A percentile compares a stretch with the other conserved stretches of the same genome.
phyloP scores from a whole-genome alignment of 2,797 vertebrate species.

The Urocyon cinereoargenteus region DNA sequence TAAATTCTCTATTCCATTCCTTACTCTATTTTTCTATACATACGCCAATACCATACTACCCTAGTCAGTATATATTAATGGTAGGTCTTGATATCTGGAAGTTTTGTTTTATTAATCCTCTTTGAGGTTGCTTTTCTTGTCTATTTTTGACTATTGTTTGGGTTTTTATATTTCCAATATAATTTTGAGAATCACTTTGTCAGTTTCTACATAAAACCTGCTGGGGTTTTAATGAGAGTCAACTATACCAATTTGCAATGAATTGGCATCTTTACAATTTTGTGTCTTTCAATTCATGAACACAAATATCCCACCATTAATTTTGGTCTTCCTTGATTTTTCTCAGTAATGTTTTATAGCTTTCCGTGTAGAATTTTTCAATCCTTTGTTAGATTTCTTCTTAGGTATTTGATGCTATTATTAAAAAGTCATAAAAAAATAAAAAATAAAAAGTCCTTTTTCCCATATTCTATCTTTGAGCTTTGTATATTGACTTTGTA shows the following conservation, averaged over 20 bases:
- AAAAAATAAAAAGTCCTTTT: neutral
- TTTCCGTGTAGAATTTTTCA: neutral
- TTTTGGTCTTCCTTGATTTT: neutral
- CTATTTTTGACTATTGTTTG: neutral
- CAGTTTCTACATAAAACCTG: neutral
- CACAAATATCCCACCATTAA: neutral
- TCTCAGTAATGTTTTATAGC: neutral
- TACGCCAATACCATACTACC: neutral
- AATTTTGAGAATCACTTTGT: constrained; percentile 17
- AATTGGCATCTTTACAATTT: neutral
- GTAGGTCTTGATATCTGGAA: neutral
- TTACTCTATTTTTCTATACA: neutral
- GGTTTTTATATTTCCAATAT: neutral
- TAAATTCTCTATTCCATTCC: neutral
- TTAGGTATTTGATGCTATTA: neutral
- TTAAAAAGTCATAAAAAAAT: neutral
- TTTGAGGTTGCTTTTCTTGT: neutral
- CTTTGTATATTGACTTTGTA: neutral
- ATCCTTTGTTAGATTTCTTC: constrained; percentile 4
- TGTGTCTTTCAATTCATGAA: neutral
- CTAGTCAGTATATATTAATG: neutral
- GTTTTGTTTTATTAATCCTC: neutral
- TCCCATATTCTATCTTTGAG: neutral
- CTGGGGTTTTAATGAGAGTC: neutral
- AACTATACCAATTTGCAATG: neutral